These are phyloP conservation scores for Contarinia nasturtii DNA, from an alignment of 1,140 invertebrate genomes.

Conservation along the genomic window DNA sequence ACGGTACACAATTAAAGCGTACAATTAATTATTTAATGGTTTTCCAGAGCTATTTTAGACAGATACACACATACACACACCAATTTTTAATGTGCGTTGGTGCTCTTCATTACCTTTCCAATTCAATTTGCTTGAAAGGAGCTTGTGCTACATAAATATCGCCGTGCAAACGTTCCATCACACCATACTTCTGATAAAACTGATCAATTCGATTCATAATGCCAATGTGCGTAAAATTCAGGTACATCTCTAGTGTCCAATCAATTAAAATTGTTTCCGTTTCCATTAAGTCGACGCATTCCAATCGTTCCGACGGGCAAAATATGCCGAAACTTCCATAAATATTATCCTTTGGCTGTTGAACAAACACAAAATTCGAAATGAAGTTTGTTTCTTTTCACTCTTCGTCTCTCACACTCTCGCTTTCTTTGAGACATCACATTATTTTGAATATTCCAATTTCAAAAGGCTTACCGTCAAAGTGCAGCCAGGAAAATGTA, in stretches of 20 bases:
- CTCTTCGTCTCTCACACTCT: no score
- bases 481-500: conserved; percentile 72
- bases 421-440: no score
- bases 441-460: no score
- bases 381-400: conserved; percentile 1
- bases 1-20: background rate
- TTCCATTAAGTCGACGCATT: conserved; percentile 43
- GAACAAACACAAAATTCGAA: conserved; percentile 7
- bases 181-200: conserved; percentile 32
- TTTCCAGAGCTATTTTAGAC: background rate
- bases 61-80: background rate
- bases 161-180: conserved; percentile 50
- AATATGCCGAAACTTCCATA: conserved; percentile 68
- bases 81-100: no score
- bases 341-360: conserved; percentile 50
- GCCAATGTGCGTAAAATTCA: conserved; percentile 60
- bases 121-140: conserved; percentile 29
- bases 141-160: conserved; percentile 54
- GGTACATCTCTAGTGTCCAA: conserved; percentile 54
- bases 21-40: background rate
- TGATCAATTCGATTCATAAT: conserved; percentile 51
- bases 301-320: conserved; percentile 51
- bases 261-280: conserved; percentile 56
- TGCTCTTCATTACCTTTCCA: conserved; percentile 36
- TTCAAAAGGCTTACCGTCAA: conserved; percentile 40